Evolutionary conservation across 35 echinoderm and acorn worm genomes (phyloP).

Genomic region (Apostichopus parvimensis): DNA sequence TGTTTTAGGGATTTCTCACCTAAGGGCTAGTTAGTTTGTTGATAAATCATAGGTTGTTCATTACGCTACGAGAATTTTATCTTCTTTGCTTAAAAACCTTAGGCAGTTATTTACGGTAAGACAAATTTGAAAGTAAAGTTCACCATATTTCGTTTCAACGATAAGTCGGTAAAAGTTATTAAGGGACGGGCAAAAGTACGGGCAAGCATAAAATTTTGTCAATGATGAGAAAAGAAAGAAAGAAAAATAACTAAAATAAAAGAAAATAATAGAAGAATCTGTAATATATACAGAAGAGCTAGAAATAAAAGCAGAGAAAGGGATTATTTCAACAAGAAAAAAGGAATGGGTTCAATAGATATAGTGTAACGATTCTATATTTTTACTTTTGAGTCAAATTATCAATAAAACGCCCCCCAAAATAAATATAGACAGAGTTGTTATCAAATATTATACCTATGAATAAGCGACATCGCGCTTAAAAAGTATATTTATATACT

Average conservation of each 20-base stretch:
- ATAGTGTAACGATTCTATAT: too few relatives aligned
- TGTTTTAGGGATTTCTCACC: slow-evolving; percentile 42
- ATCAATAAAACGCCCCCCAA: too few relatives aligned
- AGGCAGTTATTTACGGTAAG: neutral
- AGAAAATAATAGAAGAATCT: neutral
- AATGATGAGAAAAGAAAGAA: neutral
- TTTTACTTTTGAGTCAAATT: too few relatives aligned
- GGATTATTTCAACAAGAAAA: too few relatives aligned
- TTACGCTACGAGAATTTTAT: neutral
- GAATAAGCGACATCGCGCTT: too few relatives aligned
- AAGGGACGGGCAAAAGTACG: too few relatives aligned
- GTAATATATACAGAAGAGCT: too few relatives aligned
- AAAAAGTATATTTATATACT: too few relatives aligned
- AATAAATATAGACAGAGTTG: too few relatives aligned
- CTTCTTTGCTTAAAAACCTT: neutral
- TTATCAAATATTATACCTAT: too few relatives aligned
- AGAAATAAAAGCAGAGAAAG: too few relatives aligned
- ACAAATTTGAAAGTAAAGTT: neutral
- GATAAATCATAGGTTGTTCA: slow-evolving; percentile 27
- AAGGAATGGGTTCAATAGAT: too few relatives aligned
- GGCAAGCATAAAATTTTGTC: neutral
- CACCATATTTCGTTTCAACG: neutral
- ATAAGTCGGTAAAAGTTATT: neutral
- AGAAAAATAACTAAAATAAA: neutral
- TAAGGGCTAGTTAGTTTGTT: slow-evolving; percentile 13